Evolutionary conservation across 2,888 invertebrate genomes (phyloP).

Genomic region (Cremastobaeus sp.): DNA sequence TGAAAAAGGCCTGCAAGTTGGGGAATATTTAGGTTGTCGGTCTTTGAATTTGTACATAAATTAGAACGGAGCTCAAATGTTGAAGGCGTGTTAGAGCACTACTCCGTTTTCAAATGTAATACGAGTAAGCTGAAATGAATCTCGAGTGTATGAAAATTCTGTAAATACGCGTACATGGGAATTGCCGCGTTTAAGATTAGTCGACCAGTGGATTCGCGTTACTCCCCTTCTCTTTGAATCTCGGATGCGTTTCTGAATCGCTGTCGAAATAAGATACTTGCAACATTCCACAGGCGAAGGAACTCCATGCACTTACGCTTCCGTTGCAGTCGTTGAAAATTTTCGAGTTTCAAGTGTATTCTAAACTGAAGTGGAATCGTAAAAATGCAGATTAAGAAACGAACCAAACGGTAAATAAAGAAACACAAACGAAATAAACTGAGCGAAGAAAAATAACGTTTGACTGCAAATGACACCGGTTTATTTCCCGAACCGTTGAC

Average conservation of each 20-base stretch:
- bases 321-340: conserved; percentile 37
- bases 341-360: too few species aligned
- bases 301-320: conserved; percentile 41
- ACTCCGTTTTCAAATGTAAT: conserved; percentile 23
- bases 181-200: conserved; percentile 22
- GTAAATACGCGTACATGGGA: conserved; percentile 20
- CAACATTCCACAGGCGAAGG: conserved; percentile 48
- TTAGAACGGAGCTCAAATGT: conserved; percentile 34
- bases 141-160: conserved; percentile 4
- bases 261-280: conserved; percentile 41
- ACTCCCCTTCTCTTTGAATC: conserved; percentile 10
- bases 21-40: too few species aligned
- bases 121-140: conserved; percentile 9
- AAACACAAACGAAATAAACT: conserved; percentile 1
- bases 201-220: conserved; percentile 9
- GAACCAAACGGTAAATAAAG: conserved; percentile 5
- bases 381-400: conserved; percentile 38
- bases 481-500: conserved; percentile 1
- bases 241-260: not conserved
- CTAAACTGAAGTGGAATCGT: too few species aligned
- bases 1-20: too few species aligned
- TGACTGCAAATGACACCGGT: conserved; percentile 39
- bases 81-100: conserved; percentile 12
- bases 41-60: conserved; percentile 27
- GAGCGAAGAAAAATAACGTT: not conserved